These are phyloP conservation scores for Agrochola circellaris DNA, from an alignment of 2,888 invertebrate species.

Conservation along the genomic window DNA sequence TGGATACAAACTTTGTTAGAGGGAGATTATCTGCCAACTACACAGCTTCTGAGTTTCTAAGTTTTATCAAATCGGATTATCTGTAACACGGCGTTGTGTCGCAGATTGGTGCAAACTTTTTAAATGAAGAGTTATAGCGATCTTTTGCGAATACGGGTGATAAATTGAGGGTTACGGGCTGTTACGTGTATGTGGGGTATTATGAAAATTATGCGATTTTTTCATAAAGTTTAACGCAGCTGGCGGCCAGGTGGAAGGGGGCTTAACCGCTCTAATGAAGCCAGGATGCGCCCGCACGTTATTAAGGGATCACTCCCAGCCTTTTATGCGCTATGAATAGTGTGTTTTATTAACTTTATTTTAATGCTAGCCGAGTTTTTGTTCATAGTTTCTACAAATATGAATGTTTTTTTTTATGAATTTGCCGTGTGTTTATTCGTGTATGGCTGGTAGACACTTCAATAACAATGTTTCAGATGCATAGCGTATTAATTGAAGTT, in stretches of 20 bases:
- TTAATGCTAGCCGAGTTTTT: slow-evolving; percentile 70
- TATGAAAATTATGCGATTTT: slow-evolving; percentile 68
- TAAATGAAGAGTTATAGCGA: slow-evolving; percentile 34
- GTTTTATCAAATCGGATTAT: slow-evolving; percentile 57
- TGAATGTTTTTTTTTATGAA: slow-evolving; percentile 42
- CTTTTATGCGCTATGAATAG: slow-evolving; percentile 76
- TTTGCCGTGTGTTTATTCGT: slow-evolving; percentile 28
- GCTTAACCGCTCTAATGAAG: slow-evolving; percentile 78
- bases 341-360: slow-evolving; percentile 80
- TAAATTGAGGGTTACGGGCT: slow-evolving; percentile 37
- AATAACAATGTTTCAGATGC: slow-evolving; percentile 13
- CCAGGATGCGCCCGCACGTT: slow-evolving; percentile 79
- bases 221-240: slow-evolving; percentile 71
- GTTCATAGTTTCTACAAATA: slow-evolving; percentile 53
- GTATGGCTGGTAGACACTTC: slow-evolving; percentile 15
- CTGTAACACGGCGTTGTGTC: slow-evolving; percentile 31
- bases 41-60: slow-evolving; percentile 48
- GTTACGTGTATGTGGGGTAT: slow-evolving; percentile 35
- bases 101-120: slow-evolving; percentile 31
- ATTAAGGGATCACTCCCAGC: slow-evolving; percentile 80
- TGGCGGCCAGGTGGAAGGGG: slow-evolving; percentile 67
- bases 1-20: slow-evolving; percentile 36
- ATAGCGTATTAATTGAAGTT: not conserved
- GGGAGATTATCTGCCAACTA: slow-evolving; percentile 50
- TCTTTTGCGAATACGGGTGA: slow-evolving; percentile 15